Conservation (phyloP, 2,888 invertebrate genomes). For the Leucoma salicis region DNA sequence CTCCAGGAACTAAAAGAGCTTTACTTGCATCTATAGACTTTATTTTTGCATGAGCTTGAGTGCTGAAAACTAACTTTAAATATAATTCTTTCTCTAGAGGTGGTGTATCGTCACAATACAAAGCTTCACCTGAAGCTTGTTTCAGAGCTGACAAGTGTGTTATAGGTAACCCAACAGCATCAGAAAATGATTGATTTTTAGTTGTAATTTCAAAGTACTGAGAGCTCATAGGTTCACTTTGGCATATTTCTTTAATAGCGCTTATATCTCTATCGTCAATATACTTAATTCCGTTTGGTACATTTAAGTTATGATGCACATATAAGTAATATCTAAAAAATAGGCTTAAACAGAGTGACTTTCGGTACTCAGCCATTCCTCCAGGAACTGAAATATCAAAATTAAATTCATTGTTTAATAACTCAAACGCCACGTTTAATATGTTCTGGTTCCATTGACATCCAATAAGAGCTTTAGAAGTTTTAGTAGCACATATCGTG, state of each 20-base stretch:
- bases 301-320: conserved; percentile 57
- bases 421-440: conserved; percentile 82
- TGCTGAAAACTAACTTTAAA: conserved; percentile 89
- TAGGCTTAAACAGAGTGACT: conserved; percentile 88
- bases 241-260: conserved; percentile 58
- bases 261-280: conserved; percentile 34
- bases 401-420: conserved; percentile 88
- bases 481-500: conserved; percentile 87
- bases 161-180: conserved; percentile 90
- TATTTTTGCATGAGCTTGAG: conserved; percentile 90
- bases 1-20: conserved; percentile 89
- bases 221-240: conserved; percentile 80
- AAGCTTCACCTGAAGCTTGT: conserved; percentile 95
- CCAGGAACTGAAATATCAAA: conserved; percentile 90
- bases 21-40: conserved; percentile 87
- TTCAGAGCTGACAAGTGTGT: conserved; percentile 91
- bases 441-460: conserved; percentile 84
- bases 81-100: conserved; percentile 87
- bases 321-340: conserved; percentile 87
- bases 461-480: conserved; percentile 82
- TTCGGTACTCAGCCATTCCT: conserved; percentile 90
- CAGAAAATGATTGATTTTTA: conserved; percentile 74
- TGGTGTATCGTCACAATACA: conserved; percentile 95
- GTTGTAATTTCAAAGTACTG: conserved; percentile 84
- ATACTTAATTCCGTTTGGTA: conserved; percentile 28